Evolutionary conservation across 1,140 invertebrate species (phyloP), one percentile per base, ranked within the genome.

Genomic region (Sycophaga agraensis): DNA sequence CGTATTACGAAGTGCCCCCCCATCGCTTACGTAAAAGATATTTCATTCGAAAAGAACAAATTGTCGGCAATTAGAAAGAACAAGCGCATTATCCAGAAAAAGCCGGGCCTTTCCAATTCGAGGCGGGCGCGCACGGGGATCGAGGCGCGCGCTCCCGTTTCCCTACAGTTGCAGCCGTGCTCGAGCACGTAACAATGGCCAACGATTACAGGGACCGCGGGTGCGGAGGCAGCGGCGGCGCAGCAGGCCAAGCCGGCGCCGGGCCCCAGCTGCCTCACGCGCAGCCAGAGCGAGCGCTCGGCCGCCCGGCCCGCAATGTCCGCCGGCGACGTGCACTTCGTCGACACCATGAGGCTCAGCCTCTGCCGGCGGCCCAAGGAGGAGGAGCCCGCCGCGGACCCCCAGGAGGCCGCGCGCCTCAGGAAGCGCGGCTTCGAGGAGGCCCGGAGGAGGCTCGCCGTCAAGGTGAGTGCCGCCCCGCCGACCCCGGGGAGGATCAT

Each of bases 311-410:
- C 73, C 0, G 72, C 72, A 40, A 53, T 76, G 2, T 71, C 65
- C 11, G 74, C 74, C 0, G 68, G 64, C 5, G 66, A 73, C 22
- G 67, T 77, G 0, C 69, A 71, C 73, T 88, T 89, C 78, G 80
- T 85, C 80, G 84, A 93, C 71, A 91, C 90, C 16, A 92, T 92
- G 89, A 86, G 90, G 17, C 79, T 92, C 61, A 84, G 89, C 66
- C 80, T 86, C n/a, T 85, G 84, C 69, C 22, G 61, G 14, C 24
- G 54, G 14, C 1, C 54, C 1, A 62, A 56, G 21, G 45, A 55
- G 3, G 45, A 62, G 17, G 34, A 49, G n/a, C 1, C 24, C 2
- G 1, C 7, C 4, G 1, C 31, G 0, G 6, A 5, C 11, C 24
- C 11, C 11, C 8, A 14, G 9, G 21, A 54, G 14, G 34, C 45